Evolutionary conservation across 2,888 invertebrate species (phyloP), one percentile per base, ranked within the genome.

Genomic region (Dasypogon diadema): DNA sequence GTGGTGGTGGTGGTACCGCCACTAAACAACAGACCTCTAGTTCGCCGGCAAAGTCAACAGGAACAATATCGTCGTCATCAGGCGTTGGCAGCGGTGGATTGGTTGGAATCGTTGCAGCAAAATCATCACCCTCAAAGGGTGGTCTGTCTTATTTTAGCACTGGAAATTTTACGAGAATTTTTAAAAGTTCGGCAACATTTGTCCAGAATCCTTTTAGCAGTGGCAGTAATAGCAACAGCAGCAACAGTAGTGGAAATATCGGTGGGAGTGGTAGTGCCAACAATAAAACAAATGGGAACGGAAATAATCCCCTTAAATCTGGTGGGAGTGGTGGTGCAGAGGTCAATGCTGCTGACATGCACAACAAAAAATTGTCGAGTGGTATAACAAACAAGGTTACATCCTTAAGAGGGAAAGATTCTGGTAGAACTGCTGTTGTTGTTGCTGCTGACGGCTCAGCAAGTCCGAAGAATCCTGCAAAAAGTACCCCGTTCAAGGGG

Each of bases 111-210:
- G 30, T 75, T 37, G 65, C 18, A 42, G 55, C 58, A 12, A 14
- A 75, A 56, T 74, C 75, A 42, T 60, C 75, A 24, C 75, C 77
- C 5, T 75, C 78, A 16, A 60, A 74, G 48, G 65, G 65, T 26
- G 75, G 77, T 4, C 56, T 78, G 46, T 79, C 79, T 8, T 79
- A 79, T 42, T 80, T 80, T 65, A 78, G 75, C 21, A 46, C 79
- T 2, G 77, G 77, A 18, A 77, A 75, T 72, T 77, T 80, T 68
- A 79, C 79, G 18, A 79, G 77, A 75, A 79, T 80, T 42, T 80
- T 80, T 30, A 79, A 80, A 75, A 77, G 74, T 70, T 79, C 80
- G 24, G 77, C 79, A 24, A 77, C 79, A 18, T 79, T 79, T 76
- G 79, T 80, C 21, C 79, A 79, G 75, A 79, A 78, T 74, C 77